A percentile compares a stretch with the other conserved stretches of the same genome.
Evolutionary conservation across 2,797 vertebrate species (phyloP).

Genomic region (Pelochelys cantorii): DNA sequence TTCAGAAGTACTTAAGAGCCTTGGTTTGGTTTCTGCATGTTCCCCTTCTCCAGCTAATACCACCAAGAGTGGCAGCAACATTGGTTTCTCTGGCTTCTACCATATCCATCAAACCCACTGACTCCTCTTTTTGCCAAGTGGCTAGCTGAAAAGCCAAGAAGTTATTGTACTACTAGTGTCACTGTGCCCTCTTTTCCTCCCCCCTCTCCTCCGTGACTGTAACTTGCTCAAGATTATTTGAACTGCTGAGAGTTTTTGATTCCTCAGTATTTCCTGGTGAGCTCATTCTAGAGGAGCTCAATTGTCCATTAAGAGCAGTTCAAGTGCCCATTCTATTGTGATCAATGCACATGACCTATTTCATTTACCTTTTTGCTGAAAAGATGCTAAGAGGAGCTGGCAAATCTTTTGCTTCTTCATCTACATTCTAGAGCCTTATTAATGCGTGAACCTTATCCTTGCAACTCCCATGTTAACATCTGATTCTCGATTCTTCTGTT

Average conservation of each 20-base stretch:
- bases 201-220: no score
- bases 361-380: not conserved
- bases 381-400: no score
- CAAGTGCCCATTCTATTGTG: not conserved
- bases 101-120: not conserved
- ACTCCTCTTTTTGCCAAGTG: not conserved
- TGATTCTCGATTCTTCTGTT: not conserved
- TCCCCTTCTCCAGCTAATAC: not conserved
- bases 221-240: not conserved
- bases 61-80: accelerated
- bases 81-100: not conserved
- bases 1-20: not conserved
- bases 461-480: no score
- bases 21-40: not conserved
- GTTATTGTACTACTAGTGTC: not conserved
- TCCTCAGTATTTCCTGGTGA: not conserved
- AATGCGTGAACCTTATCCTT: no score
- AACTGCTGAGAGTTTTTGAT: not conserved
- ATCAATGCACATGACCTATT: not conserved
- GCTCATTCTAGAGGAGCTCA: not conserved
- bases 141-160: not conserved
- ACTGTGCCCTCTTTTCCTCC: not conserved
- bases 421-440: no score
- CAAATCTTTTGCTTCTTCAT: no score
- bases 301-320: not conserved